Evolutionary conservation across 2,797 vertebrate genomes (phyloP), one percentile per base, ranked within the genome.

Genomic region (Balearica regulorum): DNA sequence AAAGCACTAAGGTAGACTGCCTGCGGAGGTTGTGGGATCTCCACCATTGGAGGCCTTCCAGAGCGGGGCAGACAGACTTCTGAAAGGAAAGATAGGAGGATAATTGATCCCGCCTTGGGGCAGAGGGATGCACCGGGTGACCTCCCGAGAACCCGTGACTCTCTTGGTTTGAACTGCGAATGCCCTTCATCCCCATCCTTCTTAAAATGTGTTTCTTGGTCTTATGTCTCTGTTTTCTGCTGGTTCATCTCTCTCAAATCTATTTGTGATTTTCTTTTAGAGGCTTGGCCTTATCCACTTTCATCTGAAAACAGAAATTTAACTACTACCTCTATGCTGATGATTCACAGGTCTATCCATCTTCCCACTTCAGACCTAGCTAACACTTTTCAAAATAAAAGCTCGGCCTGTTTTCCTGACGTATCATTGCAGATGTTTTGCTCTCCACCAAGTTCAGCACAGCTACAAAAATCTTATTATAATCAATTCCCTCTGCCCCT

Each of bases 21-120:
- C 94, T 96, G 94, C 28, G 24, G 93, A 97, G 89, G 85, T 44
- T 96, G 93, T 88, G 94, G 91, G 91, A 96, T 96, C 96, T 94
- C 91, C 60, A 57, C 31, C 2, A 5, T 66, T 96, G 95, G 96
- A 97, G 80, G 55, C 80, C 70, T 55, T 97, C 96, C 95, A 97
- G 91, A 92, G 57, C 80, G 70, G 80, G 82, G 91, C 91, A 95
- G 89, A 76, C 85, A 94, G 83, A 93, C 55, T 90, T 93, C 81
- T 87, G 93, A 91, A 89, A 89, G 79, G 82, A 91, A 83, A 88
- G 95, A 62, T 89, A 58, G 82, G 12, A 88, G 57, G 76, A 91
- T 88, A 92, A 94, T 33, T 90, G 92, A 94, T 93, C 92, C 86
- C 17, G 43, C 84, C 51, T 6, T 31, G 54, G 64, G 92, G 89